phyloP scores from a whole-genome alignment of 1,140 invertebrate species.

The Aphidius ervi region DNA sequence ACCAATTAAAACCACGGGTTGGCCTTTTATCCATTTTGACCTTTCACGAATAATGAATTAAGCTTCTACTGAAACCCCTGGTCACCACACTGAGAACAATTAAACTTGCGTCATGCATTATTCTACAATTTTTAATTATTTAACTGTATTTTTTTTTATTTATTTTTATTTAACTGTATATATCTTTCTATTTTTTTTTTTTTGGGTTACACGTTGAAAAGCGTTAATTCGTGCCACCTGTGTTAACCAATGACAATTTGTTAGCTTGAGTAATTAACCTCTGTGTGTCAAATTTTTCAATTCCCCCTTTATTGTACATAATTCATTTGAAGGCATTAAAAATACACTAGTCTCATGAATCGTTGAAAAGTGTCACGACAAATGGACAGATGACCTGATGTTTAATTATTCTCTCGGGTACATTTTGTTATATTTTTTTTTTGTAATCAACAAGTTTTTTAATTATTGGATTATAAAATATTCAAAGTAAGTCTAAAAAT shows the following conservation, averaged over 20 bases:
- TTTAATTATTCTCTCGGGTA: too few species aligned
- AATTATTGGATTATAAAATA: too few species aligned
- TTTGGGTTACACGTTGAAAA: not conserved
- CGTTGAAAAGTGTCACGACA: too few species aligned
- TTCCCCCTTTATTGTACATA: not conserved
- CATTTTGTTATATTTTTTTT: too few species aligned
- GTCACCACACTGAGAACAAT: conserved; percentile 11
- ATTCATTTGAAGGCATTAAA: too few species aligned
- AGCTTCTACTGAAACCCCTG: not conserved
- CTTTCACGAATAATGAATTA: conserved; percentile 17
- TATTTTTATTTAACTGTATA: not conserved
- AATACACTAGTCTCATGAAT: not conserved
- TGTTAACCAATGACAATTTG: conserved; percentile 8
- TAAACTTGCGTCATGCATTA: conserved; percentile 19
- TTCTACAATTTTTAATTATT: conserved; percentile 14
- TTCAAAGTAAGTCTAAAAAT: too few species aligned
- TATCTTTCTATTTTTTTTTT: not conserved
- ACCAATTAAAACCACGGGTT: conserved; percentile 18
- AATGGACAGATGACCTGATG: too few species aligned
- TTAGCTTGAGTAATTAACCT: conserved; percentile 14
- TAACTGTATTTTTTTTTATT: not conserved
- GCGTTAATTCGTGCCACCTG: conserved; percentile 15
- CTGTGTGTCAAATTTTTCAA: conserved; percentile 5
- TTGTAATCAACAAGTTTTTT: too few species aligned
- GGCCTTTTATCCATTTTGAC: conserved; percentile 8